phyloP scores from a whole-genome alignment of 2,797 vertebrate species.

The Enteromius fasciolatus region DNA sequence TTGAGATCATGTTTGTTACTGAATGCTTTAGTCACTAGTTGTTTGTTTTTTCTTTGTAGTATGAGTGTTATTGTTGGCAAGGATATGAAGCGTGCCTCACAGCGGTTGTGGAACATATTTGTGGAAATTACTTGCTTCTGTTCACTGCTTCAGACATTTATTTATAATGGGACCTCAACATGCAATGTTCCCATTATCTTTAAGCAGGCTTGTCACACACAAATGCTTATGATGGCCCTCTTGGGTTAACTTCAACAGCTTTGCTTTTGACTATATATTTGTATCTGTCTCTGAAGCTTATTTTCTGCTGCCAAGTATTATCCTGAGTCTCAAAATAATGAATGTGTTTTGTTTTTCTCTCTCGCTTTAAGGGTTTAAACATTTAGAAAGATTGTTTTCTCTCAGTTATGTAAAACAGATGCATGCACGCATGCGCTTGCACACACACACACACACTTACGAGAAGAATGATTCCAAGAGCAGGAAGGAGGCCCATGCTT shows the following conservation, averaged over 20 bases:
- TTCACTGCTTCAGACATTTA: slow-evolving; percentile 13
- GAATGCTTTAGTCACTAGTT: neutral
- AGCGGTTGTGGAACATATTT: slow-evolving; percentile 9
- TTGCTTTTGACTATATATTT: slow-evolving; percentile 2
- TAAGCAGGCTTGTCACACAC: slow-evolving; percentile 29
- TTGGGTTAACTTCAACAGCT: neutral
- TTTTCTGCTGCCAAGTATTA: neutral
- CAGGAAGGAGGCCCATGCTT: slow-evolving; percentile 5
- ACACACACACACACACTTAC: neutral
- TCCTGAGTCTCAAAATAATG: neutral
- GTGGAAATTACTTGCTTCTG: neutral
- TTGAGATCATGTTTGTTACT: neutral
- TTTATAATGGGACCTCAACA: slow-evolving; percentile 65
- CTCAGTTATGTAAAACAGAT: slow-evolving; percentile 24
- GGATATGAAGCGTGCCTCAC: neutral
- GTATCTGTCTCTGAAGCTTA: slow-evolving; percentile 3
- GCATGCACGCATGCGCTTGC: neutral
- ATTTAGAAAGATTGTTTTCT: neutral
- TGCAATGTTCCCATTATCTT: slow-evolving; percentile 58
- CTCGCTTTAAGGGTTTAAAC: slow-evolving; percentile 8
- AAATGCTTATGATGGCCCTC: slow-evolving; percentile 17
- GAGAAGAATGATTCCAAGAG: neutral
- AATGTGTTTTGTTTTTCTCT: slow-evolving; percentile 1
- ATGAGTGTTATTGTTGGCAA: neutral
- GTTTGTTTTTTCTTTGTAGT: neutral